Base-by-base conservation (phyloP, 1,140 invertebrate genomes). In the Drosophila tristis region DNA sequence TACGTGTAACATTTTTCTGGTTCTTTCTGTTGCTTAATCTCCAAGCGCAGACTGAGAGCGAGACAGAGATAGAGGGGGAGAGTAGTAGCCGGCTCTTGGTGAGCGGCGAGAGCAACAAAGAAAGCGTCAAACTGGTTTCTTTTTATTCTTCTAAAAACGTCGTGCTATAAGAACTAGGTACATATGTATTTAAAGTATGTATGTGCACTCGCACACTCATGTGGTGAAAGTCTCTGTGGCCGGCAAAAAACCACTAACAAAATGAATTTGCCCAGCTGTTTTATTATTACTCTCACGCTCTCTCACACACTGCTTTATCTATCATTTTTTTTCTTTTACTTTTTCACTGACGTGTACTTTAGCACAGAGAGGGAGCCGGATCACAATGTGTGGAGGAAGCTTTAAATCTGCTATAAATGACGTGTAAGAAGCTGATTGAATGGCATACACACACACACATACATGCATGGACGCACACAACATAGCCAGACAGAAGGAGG, bases 1-100 rank as follows among this genome's bases (percentile, higher is more conserved):
- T 89, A 87, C 82, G 82, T 87, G 82, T 87, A 87, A 89, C 75
- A 66, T 82, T 87, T 81, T 87, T 87, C 81, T 87, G 81, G 81
- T 86, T 74, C 74, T 67, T 78, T 78, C 60, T 58, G 61, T 55
- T 47, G 48, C 48, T 35, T 48, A 72, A 63, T 35, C 20, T 48
- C 35, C 35, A 39, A 39, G 35, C 35, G 35, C 13, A 39, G 35
- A 11, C 11, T 16, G 60, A 16, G 29, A 47, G 64, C 23, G 58
- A 39, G 35, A 7, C 11, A 31, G 13, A 65, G 16, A 23, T 20
- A 58, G 58, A 29, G 31, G 9, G 48, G 35, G 9, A 39, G 11
- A 39, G 35, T 13, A 50, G 47, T 59, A 44, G 53, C 78, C 78
- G 74, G 74, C 42, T 58, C 63, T 48, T 45, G n/a, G 48, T 15